Percentiles rank a stretch among this genome's conserved stretches.
Evolutionary conservation across 2,888 invertebrate species (phyloP).

Genomic region (Thymelicus lineola): DNA sequence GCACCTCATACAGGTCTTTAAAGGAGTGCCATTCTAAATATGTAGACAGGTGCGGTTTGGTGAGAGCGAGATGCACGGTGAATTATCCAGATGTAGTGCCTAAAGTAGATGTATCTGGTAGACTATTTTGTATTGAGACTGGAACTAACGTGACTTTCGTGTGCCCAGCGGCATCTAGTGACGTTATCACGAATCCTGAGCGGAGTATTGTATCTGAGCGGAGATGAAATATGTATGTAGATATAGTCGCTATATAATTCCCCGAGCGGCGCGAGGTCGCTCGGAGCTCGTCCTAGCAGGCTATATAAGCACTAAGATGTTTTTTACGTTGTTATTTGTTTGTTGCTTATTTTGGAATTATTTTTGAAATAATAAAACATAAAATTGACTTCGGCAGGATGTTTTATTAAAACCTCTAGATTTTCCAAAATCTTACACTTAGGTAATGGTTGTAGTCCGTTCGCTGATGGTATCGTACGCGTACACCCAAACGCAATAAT

Average conservation of each 20-base stretch:
- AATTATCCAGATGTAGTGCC: slow-evolving; percentile 15
- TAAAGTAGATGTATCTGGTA: slow-evolving; percentile 26
- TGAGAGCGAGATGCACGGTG: not conserved
- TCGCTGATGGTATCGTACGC: not conserved
- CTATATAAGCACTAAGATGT: slow-evolving; percentile 66
- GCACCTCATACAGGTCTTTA: slow-evolving; percentile 16
- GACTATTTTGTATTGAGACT: slow-evolving; percentile 32
- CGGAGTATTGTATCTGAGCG: slow-evolving; percentile 14
- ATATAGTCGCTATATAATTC: slow-evolving; percentile 27
- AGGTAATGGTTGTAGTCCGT: slow-evolving; percentile 14
- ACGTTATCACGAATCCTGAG: slow-evolving; percentile 9
- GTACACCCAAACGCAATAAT: not conserved
- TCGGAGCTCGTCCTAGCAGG: slow-evolving; percentile 52
- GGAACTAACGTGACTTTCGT: slow-evolving; percentile 25
- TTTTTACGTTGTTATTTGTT: slow-evolving; percentile 83
- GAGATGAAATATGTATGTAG: slow-evolving; percentile 25
- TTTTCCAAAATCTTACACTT: slow-evolving; percentile 44
- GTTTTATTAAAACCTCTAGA: slow-evolving; percentile 75
- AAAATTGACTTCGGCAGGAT: slow-evolving; percentile 69
- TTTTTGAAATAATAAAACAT: slow-evolving; percentile 78
- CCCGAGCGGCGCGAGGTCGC: not conserved
- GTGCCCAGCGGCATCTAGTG: slow-evolving; percentile 22
- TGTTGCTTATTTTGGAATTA: slow-evolving; percentile 84
- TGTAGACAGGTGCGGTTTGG: slow-evolving; percentile 25
- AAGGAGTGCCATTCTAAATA: slow-evolving; percentile 49